Evolutionary conservation across 2,113 vertebrate genomes (phyloP).

Genomic region (Salvelinus sp.): DNA sequence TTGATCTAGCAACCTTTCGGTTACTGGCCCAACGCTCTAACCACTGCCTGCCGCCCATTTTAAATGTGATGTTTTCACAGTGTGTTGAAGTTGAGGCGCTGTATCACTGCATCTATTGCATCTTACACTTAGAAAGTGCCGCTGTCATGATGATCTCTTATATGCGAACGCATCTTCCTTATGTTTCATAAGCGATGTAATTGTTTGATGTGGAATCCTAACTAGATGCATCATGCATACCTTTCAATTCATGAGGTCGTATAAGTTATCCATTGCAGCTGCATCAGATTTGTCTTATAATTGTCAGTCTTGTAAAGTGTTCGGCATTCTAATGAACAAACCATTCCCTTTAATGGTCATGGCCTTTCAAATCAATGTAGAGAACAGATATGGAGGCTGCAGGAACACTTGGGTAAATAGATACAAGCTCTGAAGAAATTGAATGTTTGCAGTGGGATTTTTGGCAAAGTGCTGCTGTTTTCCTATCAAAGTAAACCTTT

Average conservation of each 20-base stretch:
- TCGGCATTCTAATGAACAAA: conserved; percentile 1
- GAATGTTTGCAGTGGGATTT: conserved; percentile 1
- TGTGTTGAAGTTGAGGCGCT: not conserved
- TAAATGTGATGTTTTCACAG: no score
- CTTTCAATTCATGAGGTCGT: not conserved
- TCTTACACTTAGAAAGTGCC: not conserved
- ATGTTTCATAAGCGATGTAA: not conserved
- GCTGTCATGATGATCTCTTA: not conserved
- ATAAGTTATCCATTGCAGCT: not conserved
- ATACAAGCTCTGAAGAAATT: not conserved
- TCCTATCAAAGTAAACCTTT: not conserved
- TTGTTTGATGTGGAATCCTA: not conserved
- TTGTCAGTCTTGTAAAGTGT: not conserved
- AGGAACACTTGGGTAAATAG: not conserved
- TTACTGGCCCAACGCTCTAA: no score
- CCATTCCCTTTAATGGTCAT: not conserved
- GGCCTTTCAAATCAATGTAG: not conserved
- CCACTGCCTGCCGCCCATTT: no score
- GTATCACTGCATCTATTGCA: no score
- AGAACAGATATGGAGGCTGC: not conserved
- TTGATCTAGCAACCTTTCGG: no score
- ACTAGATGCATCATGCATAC: not conserved
- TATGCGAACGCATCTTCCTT: not conserved
- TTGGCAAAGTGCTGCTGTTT: not conserved
- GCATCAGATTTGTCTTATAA: not conserved